Base-by-base conservation (phyloP, 2,113 vertebrate species). In the Lamprotornis superbus region DNA sequence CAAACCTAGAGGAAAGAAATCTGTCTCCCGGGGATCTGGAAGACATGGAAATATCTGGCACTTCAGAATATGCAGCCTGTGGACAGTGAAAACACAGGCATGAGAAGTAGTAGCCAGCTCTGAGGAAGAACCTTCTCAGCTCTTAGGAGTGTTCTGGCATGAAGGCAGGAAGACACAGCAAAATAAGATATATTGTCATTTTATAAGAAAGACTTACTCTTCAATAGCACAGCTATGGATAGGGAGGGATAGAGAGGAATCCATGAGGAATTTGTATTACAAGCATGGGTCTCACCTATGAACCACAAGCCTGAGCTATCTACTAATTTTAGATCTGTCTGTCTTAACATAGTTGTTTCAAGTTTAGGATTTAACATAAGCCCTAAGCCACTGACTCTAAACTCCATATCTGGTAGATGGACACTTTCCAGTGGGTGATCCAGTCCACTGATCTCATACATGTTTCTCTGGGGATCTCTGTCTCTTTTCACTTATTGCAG, bases 241-340 rank as follows among this genome's bases (percentile, higher is more conserved):
- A 52, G 3, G 15, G 64, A 83, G n/a, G 49, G 35, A 83, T 65
- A 52, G 3, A 14, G 64, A 83, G n/a, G 53, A 69, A 8, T 52
- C 11, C 9, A 10, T 56, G 30, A 71, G 7, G 18, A 78, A 49
- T 35, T 35, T 49, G 8, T 47, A 44, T 44, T 25, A 60, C 14
- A 37, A 56, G n/a, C 24, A 11, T 0, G 0, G 6, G 8, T 60
- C n/a, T 79, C n/a, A 56, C 33, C 9, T 47, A 9, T 15, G 24
- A 93, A 49, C 24, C 25, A 33, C 18, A 28, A 40, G 39, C 31
- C 30, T 74, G 22, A 90, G 52, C 11, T 19, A 47, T 17, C 40
- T 70, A 23, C 11, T 75, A 35, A 20, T 71, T 88, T 79, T 28
- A n/a, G 12, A 40, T 75, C 70, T 50, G 8, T 55, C 24, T 63